Evolutionary conservation across 64 coral and sea anemone species (phyloP), one percentile per base, ranked within the genome.

Genomic region (Montipora cactus): DNA sequence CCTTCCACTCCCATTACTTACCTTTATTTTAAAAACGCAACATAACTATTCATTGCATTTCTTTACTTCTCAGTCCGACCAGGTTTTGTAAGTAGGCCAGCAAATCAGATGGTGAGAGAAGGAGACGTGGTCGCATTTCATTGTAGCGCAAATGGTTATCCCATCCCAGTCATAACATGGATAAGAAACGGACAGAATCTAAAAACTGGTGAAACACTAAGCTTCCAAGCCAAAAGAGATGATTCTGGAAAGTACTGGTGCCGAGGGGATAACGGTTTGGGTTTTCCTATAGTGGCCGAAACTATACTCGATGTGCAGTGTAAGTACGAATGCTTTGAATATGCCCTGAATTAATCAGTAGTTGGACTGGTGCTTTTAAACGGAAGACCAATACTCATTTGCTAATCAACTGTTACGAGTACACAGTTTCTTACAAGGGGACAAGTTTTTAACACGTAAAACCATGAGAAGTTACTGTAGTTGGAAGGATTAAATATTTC

Each of bases 221-320:
- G 46, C 13, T 78, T 78, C 5, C 49, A 5, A 6, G 47, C 15
- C 5, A 46, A 49, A 14, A 78, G 47, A 47, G 3, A 18, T 19
- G 4, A 78, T 14, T 78, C 76, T 49, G 76, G 76, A 78, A 78
- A 78, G 11, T 78, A 78, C 47, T 78, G 76, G 76, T 78, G 76
- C 16, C 11, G 7, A 47, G 76, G 11, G 11, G 12, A 78, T 46
- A 78, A 78, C 46, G 76, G 76, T 2, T 49, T 78, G 47, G 76
- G 76, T 7, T 4, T 50, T 16, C 12, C 76, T 18, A 78, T 78
- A 6, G 19, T 5, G 47, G 76, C 47, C 15, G 76, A 18, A 8
- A 46, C 76, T 49, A 4, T 14, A 7, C 76, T 78, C 46, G 46
- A 49, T 49, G 76, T 78, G 4, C 76, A 78, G 15, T 78, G 76